A percentile compares a stretch with the other conserved stretches of the same genome.
Conservation (phyloP, 2,797 vertebrate genomes). For the Forpus xanthops region DNA sequence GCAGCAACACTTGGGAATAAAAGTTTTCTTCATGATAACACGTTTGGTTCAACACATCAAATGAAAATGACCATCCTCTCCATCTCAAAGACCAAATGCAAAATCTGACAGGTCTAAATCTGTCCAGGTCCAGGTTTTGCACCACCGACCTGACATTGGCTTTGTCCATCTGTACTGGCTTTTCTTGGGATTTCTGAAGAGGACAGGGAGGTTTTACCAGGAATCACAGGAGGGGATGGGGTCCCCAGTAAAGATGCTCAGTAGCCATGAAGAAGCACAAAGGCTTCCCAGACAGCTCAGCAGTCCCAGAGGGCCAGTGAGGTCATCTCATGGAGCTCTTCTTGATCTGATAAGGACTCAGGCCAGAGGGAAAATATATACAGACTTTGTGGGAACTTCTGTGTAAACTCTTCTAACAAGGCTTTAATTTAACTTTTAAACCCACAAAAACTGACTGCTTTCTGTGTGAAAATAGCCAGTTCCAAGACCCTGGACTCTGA, state of each 20-base stretch:
- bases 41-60: background rate
- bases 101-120: background rate
- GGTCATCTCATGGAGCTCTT: background rate
- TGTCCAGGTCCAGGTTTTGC: background rate
- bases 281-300: background rate
- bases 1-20: background rate
- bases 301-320: fast-evolving
- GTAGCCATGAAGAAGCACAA: background rate
- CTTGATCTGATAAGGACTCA: background rate
- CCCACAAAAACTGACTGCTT: background rate
- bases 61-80: background rate
- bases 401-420: background rate
- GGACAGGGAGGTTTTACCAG: background rate
- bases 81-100: background rate
- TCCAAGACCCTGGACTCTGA: background rate
- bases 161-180: background rate
- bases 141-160: background rate
- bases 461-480: background rate
- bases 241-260: background rate
- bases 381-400: background rate
- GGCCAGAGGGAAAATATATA: background rate
- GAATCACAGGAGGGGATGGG: background rate
- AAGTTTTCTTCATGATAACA: background rate
- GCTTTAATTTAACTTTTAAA: background rate
- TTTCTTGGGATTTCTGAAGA: background rate